Conservation (phyloP, 2,888 invertebrate species). For the Aromia moschata region DNA sequence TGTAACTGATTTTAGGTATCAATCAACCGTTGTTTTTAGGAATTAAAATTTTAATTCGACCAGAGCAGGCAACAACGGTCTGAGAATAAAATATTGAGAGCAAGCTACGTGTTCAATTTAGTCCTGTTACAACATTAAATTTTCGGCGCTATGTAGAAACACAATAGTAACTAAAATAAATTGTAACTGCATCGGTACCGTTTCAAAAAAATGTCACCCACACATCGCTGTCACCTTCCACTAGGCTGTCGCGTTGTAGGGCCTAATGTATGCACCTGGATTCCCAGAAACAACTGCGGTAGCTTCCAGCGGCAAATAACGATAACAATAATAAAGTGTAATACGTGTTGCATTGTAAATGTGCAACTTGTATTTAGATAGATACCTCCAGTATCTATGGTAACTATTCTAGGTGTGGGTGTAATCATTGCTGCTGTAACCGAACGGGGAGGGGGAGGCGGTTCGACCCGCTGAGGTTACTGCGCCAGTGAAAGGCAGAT, state of each 20-base stretch:
- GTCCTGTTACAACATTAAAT: no score
- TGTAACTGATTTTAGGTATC: conserved; percentile 7
- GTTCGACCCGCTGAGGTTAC: conserved; percentile 56
- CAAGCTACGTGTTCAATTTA: no score
- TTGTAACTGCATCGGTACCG: no score
- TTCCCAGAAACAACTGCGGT: conserved; percentile 34
- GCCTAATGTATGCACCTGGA: conserved; percentile 35
- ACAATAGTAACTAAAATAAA: no score
- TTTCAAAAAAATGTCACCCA: conserved; percentile 27
- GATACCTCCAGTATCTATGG: conserved; percentile 55
- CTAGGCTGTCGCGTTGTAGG: conserved; percentile 28
- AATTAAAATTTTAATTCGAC: not conserved
- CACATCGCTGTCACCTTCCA: conserved; percentile 26
- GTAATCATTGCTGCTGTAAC: conserved; percentile 59
- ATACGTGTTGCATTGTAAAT: conserved; percentile 58
- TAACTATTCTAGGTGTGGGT: conserved; percentile 61
- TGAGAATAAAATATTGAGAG: no score
- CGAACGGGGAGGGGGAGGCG: conserved; percentile 48
- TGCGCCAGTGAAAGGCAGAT: conserved; percentile 62
- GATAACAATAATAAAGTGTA: conserved; percentile 57
- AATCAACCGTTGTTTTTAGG: not conserved
- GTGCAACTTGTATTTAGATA: conserved; percentile 57
- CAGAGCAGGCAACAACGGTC: no score
- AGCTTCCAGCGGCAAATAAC: conserved; percentile 46
- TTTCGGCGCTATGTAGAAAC: no score